Evolutionary conservation across 1,140 invertebrate species (phyloP).

Genomic region (Leptinotarsa undecemlineata): DNA sequence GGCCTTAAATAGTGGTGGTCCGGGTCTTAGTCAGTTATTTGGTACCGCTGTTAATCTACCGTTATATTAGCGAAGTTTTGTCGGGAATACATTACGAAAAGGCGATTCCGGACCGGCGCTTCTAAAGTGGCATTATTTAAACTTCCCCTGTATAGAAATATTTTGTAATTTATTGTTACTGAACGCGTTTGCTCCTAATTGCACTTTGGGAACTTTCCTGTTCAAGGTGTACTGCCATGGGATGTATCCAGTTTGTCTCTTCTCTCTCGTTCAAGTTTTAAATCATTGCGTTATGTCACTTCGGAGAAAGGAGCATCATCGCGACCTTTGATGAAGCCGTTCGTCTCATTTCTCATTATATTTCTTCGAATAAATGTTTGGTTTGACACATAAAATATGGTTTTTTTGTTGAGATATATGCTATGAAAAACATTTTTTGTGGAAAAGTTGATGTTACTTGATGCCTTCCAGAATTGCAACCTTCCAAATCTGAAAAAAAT

Average conservation of each 20-base stretch:
- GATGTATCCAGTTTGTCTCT: conserved; percentile 4
- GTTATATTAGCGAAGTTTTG: conserved; percentile 53
- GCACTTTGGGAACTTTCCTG: conserved; percentile 48
- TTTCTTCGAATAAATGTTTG: too few relatives aligned
- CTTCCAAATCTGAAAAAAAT: too few relatives aligned
- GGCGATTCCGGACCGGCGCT: conserved; percentile 35
- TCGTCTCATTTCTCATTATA: too few relatives aligned
- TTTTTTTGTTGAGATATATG: too few relatives aligned
- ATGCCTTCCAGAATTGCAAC: too few relatives aligned
- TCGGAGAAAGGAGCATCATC: too few relatives aligned
- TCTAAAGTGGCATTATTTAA: conserved; percentile 52
- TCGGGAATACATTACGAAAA: conserved; percentile 49
- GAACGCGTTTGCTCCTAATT: conserved; percentile 51
- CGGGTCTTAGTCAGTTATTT: conserved; percentile 33
- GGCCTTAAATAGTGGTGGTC: conserved; percentile 24
- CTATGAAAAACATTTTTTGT: too few relatives aligned
- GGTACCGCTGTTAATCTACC: conserved; percentile 45
- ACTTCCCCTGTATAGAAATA: conserved; percentile 53
- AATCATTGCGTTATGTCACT: background rate
- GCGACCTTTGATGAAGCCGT: too few relatives aligned
- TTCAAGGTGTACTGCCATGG: conserved; percentile 27
- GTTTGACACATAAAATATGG: too few relatives aligned
- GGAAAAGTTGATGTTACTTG: too few relatives aligned
- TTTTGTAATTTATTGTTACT: conserved; percentile 51
- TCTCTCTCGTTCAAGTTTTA: background rate